Evolutionary conservation across 2,888 invertebrate genomes (phyloP), one percentile per base, ranked within the genome.

Genomic region (Philaethria dido): DNA sequence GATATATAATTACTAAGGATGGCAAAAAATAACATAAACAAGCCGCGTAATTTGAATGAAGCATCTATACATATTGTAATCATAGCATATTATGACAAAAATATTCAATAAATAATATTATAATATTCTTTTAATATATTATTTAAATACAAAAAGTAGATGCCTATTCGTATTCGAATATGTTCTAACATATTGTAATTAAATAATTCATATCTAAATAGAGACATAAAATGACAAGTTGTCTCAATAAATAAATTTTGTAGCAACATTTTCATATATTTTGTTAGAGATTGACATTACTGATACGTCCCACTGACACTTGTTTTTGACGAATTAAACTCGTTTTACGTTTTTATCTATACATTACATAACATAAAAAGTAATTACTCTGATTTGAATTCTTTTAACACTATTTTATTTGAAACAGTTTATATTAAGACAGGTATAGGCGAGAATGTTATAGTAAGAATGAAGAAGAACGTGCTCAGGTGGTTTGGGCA

Each of bases 211-310:
- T 57, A 22, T 57, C 42, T 25, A 25, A 42, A 57, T 57, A 42
- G 42, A 42, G 42, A 42, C 57, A 57, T 42, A 57, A 42, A 57
- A 42, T 25, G 16, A n/a, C 57, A 57, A 22, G 22, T 22, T 55
- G 55, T n/a, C 42, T 42, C 11, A 22, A 22, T 42, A 25, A 42
- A 16, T 16, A 52, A 42, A n/a, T 39, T 42, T n/a, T 57, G 39
- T 16, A 11, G 25, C 22, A 57, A 25, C 39, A 22, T 39, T 39
- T 33, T 11, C n/a, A 42, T 57, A 22, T 22, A 39, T 39, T 36
- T 22, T 50, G 9, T 50, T 29, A 11, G 9, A 42, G 0, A 33
- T 55, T n/a, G 39, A 57, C 55, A 36, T 39, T 39, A 42, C 20
- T 3, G 22, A 57, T 42, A 39, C 22, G n/a, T 39, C 25, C 11